Evolutionary conservation across 2,797 vertebrate genomes (phyloP), one percentile per base, ranked within the genome.

Genomic region (Chaetodon trifasciatus): DNA sequence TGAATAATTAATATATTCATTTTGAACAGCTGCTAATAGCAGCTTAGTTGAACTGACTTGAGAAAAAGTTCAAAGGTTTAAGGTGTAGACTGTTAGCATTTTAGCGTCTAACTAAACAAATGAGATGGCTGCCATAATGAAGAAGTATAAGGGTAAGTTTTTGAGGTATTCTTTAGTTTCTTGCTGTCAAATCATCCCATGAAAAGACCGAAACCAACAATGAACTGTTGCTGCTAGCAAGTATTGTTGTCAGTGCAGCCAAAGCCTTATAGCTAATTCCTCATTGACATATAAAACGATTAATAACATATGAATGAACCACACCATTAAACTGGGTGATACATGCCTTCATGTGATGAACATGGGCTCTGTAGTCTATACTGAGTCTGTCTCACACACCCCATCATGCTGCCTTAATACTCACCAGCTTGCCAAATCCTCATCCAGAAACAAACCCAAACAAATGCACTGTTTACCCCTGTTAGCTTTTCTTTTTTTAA

Each of bases 21-120:
- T 76, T 69, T 49, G 9, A 83, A 79, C 28, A 49, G 57, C 9
- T 79, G 53, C 58, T 65, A 55, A 42, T 74, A 83, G 55, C 69
- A 23, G 50, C 67, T 49, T 19, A 57, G 32, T 19, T 65, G 32
- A 83, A 68, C 56, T 42, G 39, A 16, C 3, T 62, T 52, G 16
- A 23, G 65, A 56, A 42, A 61, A 47, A 60, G 70, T 32, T 77
- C 3, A 68, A 56, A 67, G 12, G 23, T 61, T 61, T 42, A 78
- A 82, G 23, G 37, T 64, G 19, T 24, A 7, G 19, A 19, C n/a
- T 53, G 19, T 19, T 11, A n/a, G 15, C 32, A 55, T 35, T 13
- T 58, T 50, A 37, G 39, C 2, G 0, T 47, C 13, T 12, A 11
- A 15, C 12, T 40, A 0, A 24, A 24, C 23, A 52, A 47, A 37